Evolutionary conservation across 2,888 invertebrate species (phyloP).

Genomic region (Drepanosiphum platanoidis): DNA sequence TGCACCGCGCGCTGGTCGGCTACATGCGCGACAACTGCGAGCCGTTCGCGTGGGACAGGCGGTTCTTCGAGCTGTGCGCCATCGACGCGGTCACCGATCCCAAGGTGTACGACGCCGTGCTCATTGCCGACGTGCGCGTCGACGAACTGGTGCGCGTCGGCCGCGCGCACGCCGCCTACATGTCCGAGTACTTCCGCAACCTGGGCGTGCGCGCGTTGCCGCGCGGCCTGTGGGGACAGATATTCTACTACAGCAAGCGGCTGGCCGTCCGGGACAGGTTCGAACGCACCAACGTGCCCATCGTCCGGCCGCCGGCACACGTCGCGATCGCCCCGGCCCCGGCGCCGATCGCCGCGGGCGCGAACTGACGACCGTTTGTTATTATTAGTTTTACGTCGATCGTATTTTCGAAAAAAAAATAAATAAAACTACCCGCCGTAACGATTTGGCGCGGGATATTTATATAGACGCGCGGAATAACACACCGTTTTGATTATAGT

Average conservation of each 20-base stretch:
- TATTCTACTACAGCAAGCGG: neutral
- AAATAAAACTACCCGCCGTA: no score
- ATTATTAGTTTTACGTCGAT: no score
- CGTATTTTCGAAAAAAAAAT: no score
- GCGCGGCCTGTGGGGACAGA: neutral
- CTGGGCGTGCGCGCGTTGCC: neutral
- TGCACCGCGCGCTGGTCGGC: neutral
- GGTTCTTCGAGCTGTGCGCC: neutral
- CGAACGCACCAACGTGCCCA: neutral
- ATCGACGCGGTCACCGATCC: neutral
- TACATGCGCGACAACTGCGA: neutral
- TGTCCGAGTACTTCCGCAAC: neutral
- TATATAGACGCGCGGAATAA: no score
- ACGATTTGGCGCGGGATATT: no score
- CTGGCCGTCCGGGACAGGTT: accelerated
- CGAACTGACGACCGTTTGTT: neutral
- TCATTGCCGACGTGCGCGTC: neutral
- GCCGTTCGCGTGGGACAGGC: neutral
- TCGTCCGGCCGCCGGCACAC: neutral
- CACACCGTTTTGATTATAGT: no score
- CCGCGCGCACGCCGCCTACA: neutral
- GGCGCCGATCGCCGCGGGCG: neutral
- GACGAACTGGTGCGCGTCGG: neutral
- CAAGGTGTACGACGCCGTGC: neutral
- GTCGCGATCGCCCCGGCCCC: neutral